Evolutionary conservation across 2,888 invertebrate genomes (phyloP).

Genomic region (Drosophila monieri): DNA sequence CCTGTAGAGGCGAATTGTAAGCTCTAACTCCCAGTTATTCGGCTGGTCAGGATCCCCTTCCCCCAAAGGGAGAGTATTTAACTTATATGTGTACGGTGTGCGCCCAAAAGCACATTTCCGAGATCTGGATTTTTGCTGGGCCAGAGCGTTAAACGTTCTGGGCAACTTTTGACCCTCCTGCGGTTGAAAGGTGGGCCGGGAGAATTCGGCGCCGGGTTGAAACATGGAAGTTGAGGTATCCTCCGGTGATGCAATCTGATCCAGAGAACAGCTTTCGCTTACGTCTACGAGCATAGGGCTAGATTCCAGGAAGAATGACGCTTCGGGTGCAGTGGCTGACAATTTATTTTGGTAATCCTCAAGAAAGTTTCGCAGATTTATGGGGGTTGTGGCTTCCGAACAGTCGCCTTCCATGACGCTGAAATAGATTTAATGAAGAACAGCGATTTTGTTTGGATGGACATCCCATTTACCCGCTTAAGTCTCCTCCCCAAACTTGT

Average conservation of each 20-base stretch:
- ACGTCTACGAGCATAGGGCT: constrained; percentile 37
- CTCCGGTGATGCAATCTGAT: constrained; percentile 44
- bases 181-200: constrained; percentile 31
- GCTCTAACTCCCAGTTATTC: constrained; percentile 77
- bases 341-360: constrained; percentile 57
- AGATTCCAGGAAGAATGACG: constrained; percentile 49
- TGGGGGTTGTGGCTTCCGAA: constrained; percentile 50
- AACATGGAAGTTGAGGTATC: constrained; percentile 45
- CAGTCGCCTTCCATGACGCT: constrained; percentile 76
- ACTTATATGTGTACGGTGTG: constrained; percentile 56
- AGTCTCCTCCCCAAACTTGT: constrained; percentile 65
- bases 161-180: constrained; percentile 38
- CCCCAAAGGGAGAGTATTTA: constrained; percentile 23
- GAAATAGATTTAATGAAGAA: background rate
- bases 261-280: constrained; percentile 50
- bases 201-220: constrained; percentile 40
- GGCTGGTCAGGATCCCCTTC: background rate
- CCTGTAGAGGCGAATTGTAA: constrained; percentile 85
- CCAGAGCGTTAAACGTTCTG: constrained; percentile 40
- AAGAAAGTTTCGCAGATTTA: constrained; percentile 67
- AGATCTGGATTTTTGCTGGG: constrained; percentile 43
- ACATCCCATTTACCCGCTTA: constrained; percentile 12
- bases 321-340: constrained; percentile 3
- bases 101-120: constrained; percentile 69
- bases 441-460: background rate